These are phyloP conservation scores for Drosophila trapezifrons DNA, from an alignment of 1,140 invertebrate species.

Conservation along the genomic window DNA sequence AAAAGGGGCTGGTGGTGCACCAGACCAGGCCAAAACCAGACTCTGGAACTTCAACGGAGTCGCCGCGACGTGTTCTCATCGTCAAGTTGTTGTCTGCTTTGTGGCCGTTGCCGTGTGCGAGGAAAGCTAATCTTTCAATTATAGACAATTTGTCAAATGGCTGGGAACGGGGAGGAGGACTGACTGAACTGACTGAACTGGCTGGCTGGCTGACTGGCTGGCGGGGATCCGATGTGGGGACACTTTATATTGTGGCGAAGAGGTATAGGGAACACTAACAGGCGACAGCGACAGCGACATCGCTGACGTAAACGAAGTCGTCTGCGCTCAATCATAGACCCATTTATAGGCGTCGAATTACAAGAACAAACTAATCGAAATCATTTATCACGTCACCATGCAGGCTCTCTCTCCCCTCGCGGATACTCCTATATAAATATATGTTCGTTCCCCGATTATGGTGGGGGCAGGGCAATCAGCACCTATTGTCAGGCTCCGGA, in stretches of 20 bases:
- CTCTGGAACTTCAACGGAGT: conserved; percentile 44
- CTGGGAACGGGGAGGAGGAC: conserved; percentile 40
- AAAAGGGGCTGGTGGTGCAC: conserved; percentile 12
- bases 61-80: conserved; percentile 71
- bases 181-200: conserved; percentile 49
- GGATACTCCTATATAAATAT: conserved; percentile 30
- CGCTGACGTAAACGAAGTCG: conserved; percentile 80
- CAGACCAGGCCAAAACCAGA: conserved; percentile 52
- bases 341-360: conserved; percentile 84
- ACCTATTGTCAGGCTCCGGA: conserved; percentile 76
- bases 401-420: conserved; percentile 36
- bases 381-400: conserved; percentile 82
- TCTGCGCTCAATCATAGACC: conserved; percentile 83
- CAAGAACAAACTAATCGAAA: conserved; percentile 84
- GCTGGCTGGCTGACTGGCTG: conserved; percentile 60
- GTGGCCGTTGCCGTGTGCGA: conserved; percentile 57
- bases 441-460: conserved; percentile 57
- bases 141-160: conserved; percentile 84
- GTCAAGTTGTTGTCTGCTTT: conserved; percentile 62
- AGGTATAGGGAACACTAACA: conserved; percentile 23
- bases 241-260: conserved; percentile 51
- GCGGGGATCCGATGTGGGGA: conserved; percentile 34
- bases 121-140: conserved; percentile 84
- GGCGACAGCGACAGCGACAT: conserved; percentile 57
- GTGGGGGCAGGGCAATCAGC: conserved; percentile 76